phyloP scores from a whole-genome alignment of 2,888 invertebrate genomes.

The Xylota sylvarum region DNA sequence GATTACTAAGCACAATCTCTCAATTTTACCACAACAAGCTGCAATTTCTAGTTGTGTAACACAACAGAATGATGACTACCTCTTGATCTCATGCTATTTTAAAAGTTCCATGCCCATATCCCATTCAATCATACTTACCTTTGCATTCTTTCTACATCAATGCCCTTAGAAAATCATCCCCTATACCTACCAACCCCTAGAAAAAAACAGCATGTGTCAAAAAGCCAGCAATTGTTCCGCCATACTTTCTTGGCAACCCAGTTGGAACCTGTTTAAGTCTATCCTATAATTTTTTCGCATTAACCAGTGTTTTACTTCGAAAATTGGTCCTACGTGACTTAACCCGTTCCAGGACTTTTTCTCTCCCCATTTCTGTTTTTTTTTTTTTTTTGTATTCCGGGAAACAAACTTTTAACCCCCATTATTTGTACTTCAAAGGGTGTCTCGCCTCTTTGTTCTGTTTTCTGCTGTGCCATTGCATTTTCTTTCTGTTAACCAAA shows the following conservation, averaged over 20 bases:
- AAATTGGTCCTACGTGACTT: conserved; percentile 74
- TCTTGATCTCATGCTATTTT: background rate
- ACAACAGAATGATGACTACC: background rate
- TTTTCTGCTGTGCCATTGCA: conserved; percentile 70
- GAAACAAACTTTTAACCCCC: conserved; percentile 68
- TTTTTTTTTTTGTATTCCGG: conserved; percentile 9
- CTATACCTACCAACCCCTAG: background rate
- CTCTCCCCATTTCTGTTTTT: background rate
- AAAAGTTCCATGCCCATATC: background rate
- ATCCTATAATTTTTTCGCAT: conserved; percentile 43
- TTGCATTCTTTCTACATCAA: background rate
- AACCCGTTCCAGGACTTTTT: conserved; percentile 55
- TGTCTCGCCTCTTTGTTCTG: conserved; percentile 76
- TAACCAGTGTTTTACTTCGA: conserved; percentile 44
- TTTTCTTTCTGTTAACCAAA: conserved; percentile 44
- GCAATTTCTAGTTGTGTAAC: background rate
- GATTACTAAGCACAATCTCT: background rate
- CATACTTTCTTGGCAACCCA: background rate
- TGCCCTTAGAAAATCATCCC: background rate
- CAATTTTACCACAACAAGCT: background rate
- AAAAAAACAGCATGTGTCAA: conserved; percentile 44
- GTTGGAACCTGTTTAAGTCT: conserved; percentile 32
- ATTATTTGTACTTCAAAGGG: conserved; percentile 75
- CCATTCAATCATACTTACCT: background rate
- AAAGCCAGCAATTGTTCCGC: conserved; percentile 47